These are phyloP conservation scores for Labeo rohita DNA, from an alignment of 2,113 vertebrate genomes.

Conservation along the genomic window DNA sequence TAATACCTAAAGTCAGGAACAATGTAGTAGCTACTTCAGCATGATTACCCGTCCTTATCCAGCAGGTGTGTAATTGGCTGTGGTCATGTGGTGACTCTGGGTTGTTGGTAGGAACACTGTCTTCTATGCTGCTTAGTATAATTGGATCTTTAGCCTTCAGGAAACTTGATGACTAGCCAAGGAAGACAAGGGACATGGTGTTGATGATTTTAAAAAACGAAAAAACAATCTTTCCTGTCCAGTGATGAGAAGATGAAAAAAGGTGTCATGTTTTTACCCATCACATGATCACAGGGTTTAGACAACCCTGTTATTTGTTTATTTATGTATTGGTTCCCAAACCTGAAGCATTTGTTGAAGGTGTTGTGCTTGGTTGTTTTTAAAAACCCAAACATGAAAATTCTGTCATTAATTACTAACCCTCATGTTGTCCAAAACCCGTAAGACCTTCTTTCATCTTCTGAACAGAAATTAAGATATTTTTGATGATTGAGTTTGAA, in stretches of 20 bases:
- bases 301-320: too few relatives aligned
- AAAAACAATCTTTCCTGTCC: too few relatives aligned
- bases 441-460: too few relatives aligned
- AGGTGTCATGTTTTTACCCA: neutral
- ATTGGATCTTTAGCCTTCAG: slow-evolving; percentile 12
- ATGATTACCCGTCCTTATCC: neutral
- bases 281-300: neutral
- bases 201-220: neutral
- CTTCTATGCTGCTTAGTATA: neutral
- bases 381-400: too few relatives aligned
- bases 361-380: too few relatives aligned
- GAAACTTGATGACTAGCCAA: slow-evolving; percentile 31
- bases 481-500: too few relatives aligned
- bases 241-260: slow-evolving; percentile 28
- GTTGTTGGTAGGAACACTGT: neutral
- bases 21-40: slow-evolving; percentile 27
- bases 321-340: too few relatives aligned
- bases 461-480: too few relatives aligned
- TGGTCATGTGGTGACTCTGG: slow-evolving; percentile 45
- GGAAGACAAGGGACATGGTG: neutral
- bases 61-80: slow-evolving; percentile 47
- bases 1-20: slow-evolving; percentile 23
- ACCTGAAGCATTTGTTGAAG: too few relatives aligned
- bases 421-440: too few relatives aligned
- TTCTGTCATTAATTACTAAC: too few relatives aligned